Base-by-base conservation (phyloP, 2,113 vertebrate species). In the Trogon surrucura region DNA sequence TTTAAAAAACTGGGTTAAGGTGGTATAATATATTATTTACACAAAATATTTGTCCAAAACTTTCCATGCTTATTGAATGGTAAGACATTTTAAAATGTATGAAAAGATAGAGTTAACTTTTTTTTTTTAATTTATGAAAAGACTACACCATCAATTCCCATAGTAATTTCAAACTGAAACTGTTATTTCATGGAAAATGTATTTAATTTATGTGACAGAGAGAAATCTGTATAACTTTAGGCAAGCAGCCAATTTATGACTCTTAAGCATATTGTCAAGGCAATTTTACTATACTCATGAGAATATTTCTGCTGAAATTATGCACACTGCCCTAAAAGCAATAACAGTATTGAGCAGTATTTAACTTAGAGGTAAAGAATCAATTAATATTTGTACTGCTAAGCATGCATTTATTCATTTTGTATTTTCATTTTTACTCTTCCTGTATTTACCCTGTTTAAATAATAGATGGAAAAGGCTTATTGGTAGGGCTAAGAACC, bases 211-310 rank as follows among this genome's bases (percentile, higher is more conserved):
- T 67, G 32, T 80, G 83, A 83, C 34, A 32, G 85, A 50, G 85
- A 50, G 44, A 84, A 72, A 77, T 87, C 72, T 92, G 22, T 61
- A 44, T 95, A 93, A 83, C 44, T 87, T 80, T 5, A 92, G 94
- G 88, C 92, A 83, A 64, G 74, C 65, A 91, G 90, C 65, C 94
- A 96, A 73, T 89, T 91, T 84, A 38, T 91, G 57, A 82, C 64
- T 83, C 79, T 88, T 60, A 93, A 91, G 25, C 10, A 48, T 90
- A 91, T 78, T 87, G 65, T 95, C 71, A 82, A 87, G 72, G 19
- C 79, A 94, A 82, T 75, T 91, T 89, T 78, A 80, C 69, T 57
- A 41, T 51, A 56, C 91, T 91, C 83, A 17, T 67, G 88, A 89
- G 92, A 81, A 16, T 64, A 53, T 71, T 94, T 44, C 65, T 77